Percentiles rank a stretch among this genome's conserved stretches.
Evolutionary conservation across 2,113 vertebrate genomes (phyloP).

Genomic region (Acanthisitta chloris): DNA sequence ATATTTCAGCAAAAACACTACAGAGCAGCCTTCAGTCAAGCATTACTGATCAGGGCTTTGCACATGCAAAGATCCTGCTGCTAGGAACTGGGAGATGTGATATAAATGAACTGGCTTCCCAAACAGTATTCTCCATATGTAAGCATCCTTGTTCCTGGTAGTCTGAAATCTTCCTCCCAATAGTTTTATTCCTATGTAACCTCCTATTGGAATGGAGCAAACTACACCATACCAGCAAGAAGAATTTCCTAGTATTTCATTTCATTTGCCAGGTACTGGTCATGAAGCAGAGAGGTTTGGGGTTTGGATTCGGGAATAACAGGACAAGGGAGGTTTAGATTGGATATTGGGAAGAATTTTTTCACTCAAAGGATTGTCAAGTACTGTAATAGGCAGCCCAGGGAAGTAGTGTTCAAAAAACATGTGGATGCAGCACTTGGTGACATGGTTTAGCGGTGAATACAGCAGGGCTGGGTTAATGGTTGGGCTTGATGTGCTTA

Average conservation of each 20-base stretch:
- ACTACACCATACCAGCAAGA: neutral
- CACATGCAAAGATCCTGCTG: neutral
- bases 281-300: neutral
- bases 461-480: rapidly evolving
- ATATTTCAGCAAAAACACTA: neutral
- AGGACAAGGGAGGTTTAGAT: neutral
- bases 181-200: neutral
- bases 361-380: neutral
- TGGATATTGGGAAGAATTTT: neutral
- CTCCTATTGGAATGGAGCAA: neutral
- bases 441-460: neutral
- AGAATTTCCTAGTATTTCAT: too few relatives aligned
- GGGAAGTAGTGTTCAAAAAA: neutral
- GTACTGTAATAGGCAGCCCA: neutral
- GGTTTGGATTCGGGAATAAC: neutral
- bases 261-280: too few relatives aligned
- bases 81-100: neutral
- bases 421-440: neutral
- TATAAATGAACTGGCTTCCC: neutral
- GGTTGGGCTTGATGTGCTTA: neutral
- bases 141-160: neutral
- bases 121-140: neutral
- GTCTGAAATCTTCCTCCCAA: neutral
- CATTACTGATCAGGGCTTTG: neutral
- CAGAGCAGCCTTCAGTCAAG: neutral